These are phyloP conservation scores for Pedetes capensis DNA, from an alignment of 2,113 vertebrate genomes.

Conservation along the genomic window DNA sequence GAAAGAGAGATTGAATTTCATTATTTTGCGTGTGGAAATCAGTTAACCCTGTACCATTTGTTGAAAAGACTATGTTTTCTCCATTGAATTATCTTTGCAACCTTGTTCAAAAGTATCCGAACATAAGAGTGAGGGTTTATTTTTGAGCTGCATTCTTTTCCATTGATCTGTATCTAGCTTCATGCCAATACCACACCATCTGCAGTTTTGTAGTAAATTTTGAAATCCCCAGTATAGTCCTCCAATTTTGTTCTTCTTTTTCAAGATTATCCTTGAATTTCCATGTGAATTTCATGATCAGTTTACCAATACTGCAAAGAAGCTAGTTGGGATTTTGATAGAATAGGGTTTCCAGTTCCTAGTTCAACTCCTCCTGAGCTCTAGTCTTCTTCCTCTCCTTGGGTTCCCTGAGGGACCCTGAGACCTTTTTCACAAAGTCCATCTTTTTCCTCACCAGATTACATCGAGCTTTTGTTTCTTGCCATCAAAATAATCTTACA, in stretches of 20 bases:
- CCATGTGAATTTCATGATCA: background rate
- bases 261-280: slow-evolving; percentile 37
- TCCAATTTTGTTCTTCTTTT: background rate
- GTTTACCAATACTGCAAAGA: background rate
- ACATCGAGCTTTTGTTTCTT: background rate
- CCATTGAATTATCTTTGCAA: background rate
- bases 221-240: background rate
- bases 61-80: background rate
- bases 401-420: background rate
- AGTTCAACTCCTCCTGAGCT: background rate
- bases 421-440: background rate
- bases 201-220: background rate
- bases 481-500: background rate
- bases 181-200: background rate
- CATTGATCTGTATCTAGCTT: too few relatives aligned
- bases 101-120: background rate
- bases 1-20: background rate
- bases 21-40: background rate
- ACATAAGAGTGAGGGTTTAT: background rate
- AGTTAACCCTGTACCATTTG: background rate
- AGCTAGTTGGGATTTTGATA: background rate
- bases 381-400: background rate
- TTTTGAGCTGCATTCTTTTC: too few relatives aligned
- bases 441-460: background rate
- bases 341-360: background rate